These are phyloP conservation scores for Ifrita kowaldi DNA, from an alignment of 2,113 vertebrate species.

Conservation along the genomic window DNA sequence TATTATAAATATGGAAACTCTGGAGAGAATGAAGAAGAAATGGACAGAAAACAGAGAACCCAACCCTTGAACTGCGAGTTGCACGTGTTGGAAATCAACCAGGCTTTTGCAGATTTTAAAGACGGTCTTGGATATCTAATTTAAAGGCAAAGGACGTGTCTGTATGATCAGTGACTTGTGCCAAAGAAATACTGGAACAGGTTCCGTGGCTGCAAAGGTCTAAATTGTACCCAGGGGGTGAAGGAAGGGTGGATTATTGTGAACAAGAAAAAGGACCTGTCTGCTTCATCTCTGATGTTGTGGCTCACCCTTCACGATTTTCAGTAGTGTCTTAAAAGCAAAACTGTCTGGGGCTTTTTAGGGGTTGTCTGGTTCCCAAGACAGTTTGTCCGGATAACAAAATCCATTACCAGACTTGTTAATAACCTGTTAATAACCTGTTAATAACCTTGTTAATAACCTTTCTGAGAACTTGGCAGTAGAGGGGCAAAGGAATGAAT, in stretches of 20 bases:
- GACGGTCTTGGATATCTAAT: neutral
- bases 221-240: neutral
- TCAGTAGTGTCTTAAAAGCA: neutral
- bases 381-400: neutral
- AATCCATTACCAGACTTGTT: neutral
- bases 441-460: neutral
- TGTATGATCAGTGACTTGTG: neutral
- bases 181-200: neutral
- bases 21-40: accelerated
- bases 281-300: neutral
- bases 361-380: neutral
- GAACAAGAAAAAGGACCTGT: neutral
- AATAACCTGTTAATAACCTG: neutral
- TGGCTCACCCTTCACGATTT: neutral
- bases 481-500: neutral
- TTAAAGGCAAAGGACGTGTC: neutral
- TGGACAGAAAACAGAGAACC: neutral
- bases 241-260: neutral
- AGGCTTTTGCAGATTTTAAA: neutral
- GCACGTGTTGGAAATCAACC: neutral
- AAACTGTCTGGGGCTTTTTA: neutral
- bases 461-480: neutral
- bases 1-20: neutral
- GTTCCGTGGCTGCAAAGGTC: neutral
- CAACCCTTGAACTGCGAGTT: neutral